Base-by-base conservation (phyloP, 2,113 vertebrate genomes). In the Pituophis catenifer region DNA sequence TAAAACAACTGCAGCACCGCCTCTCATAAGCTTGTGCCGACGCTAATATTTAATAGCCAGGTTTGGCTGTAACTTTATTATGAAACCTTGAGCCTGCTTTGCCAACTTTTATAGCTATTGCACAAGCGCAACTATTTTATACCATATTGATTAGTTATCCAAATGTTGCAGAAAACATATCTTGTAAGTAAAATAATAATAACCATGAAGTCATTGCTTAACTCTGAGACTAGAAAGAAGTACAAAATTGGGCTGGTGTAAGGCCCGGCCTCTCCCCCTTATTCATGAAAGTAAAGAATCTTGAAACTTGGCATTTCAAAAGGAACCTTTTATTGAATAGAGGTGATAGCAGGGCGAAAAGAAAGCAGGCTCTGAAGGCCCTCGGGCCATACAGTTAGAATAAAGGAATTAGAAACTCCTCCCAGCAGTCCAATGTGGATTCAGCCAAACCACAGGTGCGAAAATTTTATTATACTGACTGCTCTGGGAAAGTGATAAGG, bases 1-100 rank as follows among this genome's bases (percentile, higher is more conserved):
- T 92, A n/a, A 90, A 90, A 91, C 52, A 92, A 48, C 70, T 90
- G 23, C 89, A 48, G 88, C 91, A 57, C 55, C 19, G 29, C 90
- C 65, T 89, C 53, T 90, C 59, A 94, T 81, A 26, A 89, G 0
- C 52, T 85, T 81, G 3, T 48, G 8, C 0, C 85, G 21, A 19
- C 1, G 50, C 70, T 58, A 89, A 52, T 38, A 89, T 52, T 93
- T 91, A 93, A 94, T 8, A 94, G 87, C 0, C 17, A 89, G 81
- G 75, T 89, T 95, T 24, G 94, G 26, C 26, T 0, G 48, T 8
- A 91, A 0, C 0, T 4, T 92, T 91, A 52, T 91, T 44, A 90
- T 24, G 3, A 19, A 29, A 92, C 7, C 89, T 93, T 91, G 86
- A 48, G 85, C 11, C 10, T 55, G 8, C 75, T 81, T 92, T 93